phyloP scores from a whole-genome alignment of 2,113 vertebrate species.

The Sigmodon hispidus region DNA sequence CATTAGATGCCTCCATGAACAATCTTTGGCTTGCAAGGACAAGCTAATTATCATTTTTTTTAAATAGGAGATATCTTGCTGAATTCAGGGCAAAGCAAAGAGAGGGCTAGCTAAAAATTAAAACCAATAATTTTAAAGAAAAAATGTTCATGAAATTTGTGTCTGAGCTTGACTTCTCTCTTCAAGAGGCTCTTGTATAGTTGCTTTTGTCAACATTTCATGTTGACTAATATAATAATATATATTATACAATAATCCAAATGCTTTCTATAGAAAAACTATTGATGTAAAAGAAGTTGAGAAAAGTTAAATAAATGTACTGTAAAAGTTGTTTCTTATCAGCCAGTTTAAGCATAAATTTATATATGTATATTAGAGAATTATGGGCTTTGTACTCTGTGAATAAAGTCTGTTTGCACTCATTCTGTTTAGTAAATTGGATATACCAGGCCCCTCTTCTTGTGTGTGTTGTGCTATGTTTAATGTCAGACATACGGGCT shows the following conservation, averaged over 20 bases:
- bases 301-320: background rate
- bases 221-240: background rate
- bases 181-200: background rate
- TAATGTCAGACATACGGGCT: background rate
- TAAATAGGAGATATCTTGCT: background rate
- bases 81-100: background rate
- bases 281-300: background rate
- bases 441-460: background rate
- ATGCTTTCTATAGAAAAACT: background rate
- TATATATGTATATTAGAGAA: background rate
- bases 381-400: background rate
- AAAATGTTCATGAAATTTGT: background rate
- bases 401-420: constrained; percentile 11
- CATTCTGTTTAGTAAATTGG: background rate
- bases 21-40: background rate
- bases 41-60: background rate
- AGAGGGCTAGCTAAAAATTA: background rate
- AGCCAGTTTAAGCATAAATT: background rate
- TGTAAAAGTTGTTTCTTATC: background rate
- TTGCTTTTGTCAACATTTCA: background rate
- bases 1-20: background rate
- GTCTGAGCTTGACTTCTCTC: background rate
- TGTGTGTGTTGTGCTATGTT: background rate
- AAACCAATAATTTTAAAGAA: background rate
- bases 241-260: background rate